These are phyloP conservation scores for Drosophila hydei DNA, from an alignment of 1,140 invertebrate genomes.

Conservation along the genomic window DNA sequence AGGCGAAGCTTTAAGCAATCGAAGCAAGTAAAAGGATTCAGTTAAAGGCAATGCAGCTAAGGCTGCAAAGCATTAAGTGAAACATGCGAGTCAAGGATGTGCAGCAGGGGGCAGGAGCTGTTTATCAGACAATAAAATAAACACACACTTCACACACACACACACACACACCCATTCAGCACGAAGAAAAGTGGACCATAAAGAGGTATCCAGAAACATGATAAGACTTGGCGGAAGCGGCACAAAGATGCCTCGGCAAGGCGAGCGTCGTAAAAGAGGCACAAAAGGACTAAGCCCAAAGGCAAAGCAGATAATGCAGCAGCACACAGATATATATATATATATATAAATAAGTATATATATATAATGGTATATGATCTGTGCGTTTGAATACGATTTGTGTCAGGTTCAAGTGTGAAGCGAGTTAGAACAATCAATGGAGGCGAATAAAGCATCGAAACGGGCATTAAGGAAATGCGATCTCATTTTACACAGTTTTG, in stretches of 20 bases:
- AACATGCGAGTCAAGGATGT: conserved; percentile 31
- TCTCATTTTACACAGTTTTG: conserved; percentile 59
- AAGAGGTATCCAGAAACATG: conserved; percentile 49
- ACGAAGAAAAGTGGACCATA: conserved; percentile 54
- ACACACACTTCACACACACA: conserved; percentile 63
- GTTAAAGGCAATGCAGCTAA: not conserved
- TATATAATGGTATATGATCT: conserved; percentile 9
- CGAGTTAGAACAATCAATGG: conserved; percentile 53
- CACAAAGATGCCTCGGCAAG: conserved; percentile 47
- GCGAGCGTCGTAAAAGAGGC: conserved; percentile 76
- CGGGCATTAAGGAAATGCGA: conserved; percentile 58
- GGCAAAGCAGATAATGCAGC: conserved; percentile 42
- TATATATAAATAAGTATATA: conserved; percentile 25
- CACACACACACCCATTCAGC: conserved; percentile 19
- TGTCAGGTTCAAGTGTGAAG: conserved; percentile 69
- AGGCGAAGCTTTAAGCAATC: not conserved
- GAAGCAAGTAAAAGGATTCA: not conserved
- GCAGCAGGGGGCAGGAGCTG: conserved; percentile 52
- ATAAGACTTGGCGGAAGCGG: conserved; percentile 4
- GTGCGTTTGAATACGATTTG: not conserved
- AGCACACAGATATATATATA: conserved; percentile 21
- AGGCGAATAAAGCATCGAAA: conserved; percentile 41
- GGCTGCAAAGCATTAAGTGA: not conserved
- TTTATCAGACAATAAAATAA: conserved; percentile 82
- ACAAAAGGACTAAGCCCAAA: conserved; percentile 71